phyloP scores from a whole-genome alignment of 2,888 invertebrate species.

The Eledone cirrhosa region DNA sequence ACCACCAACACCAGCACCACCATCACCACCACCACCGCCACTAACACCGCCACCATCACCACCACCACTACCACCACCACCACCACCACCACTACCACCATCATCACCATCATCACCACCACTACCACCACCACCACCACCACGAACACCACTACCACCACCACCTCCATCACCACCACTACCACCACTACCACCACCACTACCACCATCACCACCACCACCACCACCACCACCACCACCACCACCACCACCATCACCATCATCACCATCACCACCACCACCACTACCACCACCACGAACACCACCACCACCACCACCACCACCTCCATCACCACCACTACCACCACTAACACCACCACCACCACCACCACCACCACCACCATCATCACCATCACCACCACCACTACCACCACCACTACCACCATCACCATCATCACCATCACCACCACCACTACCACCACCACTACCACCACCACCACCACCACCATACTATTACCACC shows the following conservation, averaged over 20 bases:
- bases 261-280: neutral
- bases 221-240: neutral
- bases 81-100: too few relatives aligned
- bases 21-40: too few relatives aligned
- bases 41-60: too few relatives aligned
- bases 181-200: too few relatives aligned
- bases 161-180: too few relatives aligned
- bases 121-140: too few relatives aligned
- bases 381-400: neutral
- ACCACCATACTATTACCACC: neutral
- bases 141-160: too few relatives aligned
- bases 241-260: neutral
- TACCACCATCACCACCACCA: too few relatives aligned
- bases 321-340: neutral
- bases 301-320: neutral
- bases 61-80: too few relatives aligned
- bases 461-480: neutral
- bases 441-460: neutral
- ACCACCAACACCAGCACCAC: too few relatives aligned
- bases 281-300: too few relatives aligned
- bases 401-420: neutral
- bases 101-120: too few relatives aligned
- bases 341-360: neutral
- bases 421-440: neutral
- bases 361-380: neutral